Conservation (phyloP, 2,888 invertebrate genomes). For the Lithophane socia region DNA sequence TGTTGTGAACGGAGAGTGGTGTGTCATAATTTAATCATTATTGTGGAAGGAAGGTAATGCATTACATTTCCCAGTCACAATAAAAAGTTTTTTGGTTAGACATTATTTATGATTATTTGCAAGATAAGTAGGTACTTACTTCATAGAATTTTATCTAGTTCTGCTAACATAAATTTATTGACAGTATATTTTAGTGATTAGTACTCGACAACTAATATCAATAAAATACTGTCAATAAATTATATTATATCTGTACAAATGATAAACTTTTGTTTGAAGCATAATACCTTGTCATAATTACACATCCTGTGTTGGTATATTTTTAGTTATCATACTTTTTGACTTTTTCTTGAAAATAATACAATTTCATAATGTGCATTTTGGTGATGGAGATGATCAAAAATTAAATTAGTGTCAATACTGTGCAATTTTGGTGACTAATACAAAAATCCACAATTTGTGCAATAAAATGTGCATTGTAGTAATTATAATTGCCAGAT, state of each 20-base stretch:
- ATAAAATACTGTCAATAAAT: neutral
- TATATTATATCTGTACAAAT: neutral
- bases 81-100: neutral
- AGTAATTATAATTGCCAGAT: neutral
- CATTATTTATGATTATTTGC: neutral
- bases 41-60: slow-evolving; percentile 13
- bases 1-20: slow-evolving; percentile 22
- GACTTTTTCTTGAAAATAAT: neutral
- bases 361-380: neutral
- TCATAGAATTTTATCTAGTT: neutral
- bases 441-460: too few species aligned
- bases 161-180: too few species aligned
- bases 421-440: neutral
- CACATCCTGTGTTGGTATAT: neutral
- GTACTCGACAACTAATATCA: neutral
- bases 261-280: neutral
- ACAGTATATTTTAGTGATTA: too few species aligned
- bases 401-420: neutral
- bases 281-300: neutral
- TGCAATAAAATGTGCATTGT: neutral
- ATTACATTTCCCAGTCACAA: neutral
- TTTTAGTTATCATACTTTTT: neutral
- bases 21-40: slow-evolving; percentile 18
- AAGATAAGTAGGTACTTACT: neutral
- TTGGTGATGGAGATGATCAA: neutral